phyloP scores from a whole-genome alignment of 1,140 invertebrate species.

The Hypsibius dujardini region DNA sequence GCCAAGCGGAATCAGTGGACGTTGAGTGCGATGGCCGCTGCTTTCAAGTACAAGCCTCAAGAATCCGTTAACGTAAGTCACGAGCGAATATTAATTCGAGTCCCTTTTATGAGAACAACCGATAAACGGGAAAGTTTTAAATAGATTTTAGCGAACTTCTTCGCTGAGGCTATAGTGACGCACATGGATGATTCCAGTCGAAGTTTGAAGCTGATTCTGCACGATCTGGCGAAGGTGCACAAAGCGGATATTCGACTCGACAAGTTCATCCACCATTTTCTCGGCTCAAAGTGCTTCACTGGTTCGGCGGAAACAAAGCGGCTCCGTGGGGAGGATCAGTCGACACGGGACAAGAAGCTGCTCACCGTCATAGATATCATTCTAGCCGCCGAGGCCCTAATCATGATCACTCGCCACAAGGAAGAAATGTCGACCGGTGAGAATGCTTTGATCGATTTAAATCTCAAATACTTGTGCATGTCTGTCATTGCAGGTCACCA shows the following conservation, averaged over 20 bases:
- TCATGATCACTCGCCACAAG: background rate
- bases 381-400: background rate
- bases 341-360: background rate
- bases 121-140: too few species aligned
- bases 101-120: too few species aligned
- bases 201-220: background rate
- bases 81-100: too few species aligned
- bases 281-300: background rate
- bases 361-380: background rate
- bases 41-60: background rate
- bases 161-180: background rate
- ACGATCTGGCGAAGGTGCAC: background rate
- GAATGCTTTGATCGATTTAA: too few species aligned
- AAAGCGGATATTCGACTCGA: background rate
- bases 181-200: background rate
- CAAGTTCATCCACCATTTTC: background rate
- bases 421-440: constrained; percentile 4
- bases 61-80: background rate
- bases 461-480: constrained; percentile 3
- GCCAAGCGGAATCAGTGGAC: background rate
- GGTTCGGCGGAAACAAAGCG: background rate
- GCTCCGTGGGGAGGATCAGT: background rate
- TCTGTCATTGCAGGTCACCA: background rate
- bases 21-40: background rate
- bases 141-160: background rate